Conservation (phyloP, 2,797 vertebrate species). For the Enteromius unitaeniatus region DNA sequence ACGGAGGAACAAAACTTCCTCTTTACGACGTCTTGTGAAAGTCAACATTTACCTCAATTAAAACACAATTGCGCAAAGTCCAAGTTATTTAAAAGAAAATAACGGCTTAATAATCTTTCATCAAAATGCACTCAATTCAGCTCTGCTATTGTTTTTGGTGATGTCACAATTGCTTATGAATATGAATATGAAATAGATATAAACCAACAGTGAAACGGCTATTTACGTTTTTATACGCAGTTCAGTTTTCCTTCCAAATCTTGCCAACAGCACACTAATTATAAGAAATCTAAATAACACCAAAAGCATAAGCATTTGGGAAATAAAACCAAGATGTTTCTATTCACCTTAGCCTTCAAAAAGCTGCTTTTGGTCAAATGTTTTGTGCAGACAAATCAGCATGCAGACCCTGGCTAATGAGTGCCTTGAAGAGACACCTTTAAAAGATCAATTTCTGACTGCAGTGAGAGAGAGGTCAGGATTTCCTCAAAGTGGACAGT, state of each 20-base stretch:
- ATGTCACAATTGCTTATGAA: background rate
- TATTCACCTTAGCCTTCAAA: background rate
- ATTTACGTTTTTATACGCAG: background rate
- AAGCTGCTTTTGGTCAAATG: background rate
- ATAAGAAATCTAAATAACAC: background rate
- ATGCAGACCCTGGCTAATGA: background rate
- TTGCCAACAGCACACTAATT: background rate
- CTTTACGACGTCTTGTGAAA: background rate
- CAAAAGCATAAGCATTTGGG: background rate
- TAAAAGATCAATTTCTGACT: conserved; percentile 5
- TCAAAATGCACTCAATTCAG: background rate
- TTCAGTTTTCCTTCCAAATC: background rate
- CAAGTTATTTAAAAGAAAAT: background rate
- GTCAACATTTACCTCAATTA: background rate
- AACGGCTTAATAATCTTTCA: background rate
- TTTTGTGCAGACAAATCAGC: background rate
- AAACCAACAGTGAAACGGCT: background rate
- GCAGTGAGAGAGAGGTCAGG: conserved; percentile 42
- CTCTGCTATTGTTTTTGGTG: background rate
- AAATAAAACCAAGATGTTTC: background rate
- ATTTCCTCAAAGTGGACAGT: conserved; percentile 55
- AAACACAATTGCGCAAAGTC: too few relatives aligned
- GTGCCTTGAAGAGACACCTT: background rate
- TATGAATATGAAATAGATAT: background rate
- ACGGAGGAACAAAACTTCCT: conserved; percentile 11